Percentiles rank a stretch among this genome's conserved stretches.
phyloP scores from a whole-genome alignment of 1,140 invertebrate species.

The Nephila pilipes region DNA sequence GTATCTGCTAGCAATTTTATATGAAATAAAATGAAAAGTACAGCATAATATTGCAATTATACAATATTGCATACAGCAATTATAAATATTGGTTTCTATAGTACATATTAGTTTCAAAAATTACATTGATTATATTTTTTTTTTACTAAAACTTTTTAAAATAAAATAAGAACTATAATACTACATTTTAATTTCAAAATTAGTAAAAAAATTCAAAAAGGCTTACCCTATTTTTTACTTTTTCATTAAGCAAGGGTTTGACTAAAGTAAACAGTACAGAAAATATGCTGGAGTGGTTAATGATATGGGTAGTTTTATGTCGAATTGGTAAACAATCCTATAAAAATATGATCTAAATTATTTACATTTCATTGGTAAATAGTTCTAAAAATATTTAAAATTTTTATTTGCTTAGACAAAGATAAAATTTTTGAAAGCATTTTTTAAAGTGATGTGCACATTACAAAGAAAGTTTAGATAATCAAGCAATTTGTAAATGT shows the following conservation, averaged over 20 bases:
- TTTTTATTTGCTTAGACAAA: background rate
- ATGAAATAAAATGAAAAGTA: too few species aligned
- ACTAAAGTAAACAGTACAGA: slow-evolving; percentile 90
- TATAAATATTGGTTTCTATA: too few species aligned
- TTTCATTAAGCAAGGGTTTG: slow-evolving; percentile 91
- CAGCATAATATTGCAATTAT: too few species aligned
- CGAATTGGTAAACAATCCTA: slow-evolving; percentile 80
- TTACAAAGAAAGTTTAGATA: too few species aligned
- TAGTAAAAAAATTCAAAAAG: background rate
- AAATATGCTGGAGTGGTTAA: slow-evolving; percentile 93
- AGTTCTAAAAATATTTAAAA: background rate
- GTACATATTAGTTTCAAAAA: too few species aligned
- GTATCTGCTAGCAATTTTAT: too few species aligned
- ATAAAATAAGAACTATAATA: background rate
- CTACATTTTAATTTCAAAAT: background rate
- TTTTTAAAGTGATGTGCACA: too few species aligned
- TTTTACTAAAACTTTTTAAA: background rate
- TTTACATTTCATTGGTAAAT: background rate
- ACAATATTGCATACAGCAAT: too few species aligned
- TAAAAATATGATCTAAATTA: background rate
- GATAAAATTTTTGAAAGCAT: too few species aligned
- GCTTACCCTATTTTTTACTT: slow-evolving; percentile 74
- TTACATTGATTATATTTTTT: background rate
- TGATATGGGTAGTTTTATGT: slow-evolving; percentile 93
- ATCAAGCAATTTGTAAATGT: too few species aligned